phyloP scores from a whole-genome alignment of 2,797 vertebrate genomes.

The Mormyrops boulengeri region DNA sequence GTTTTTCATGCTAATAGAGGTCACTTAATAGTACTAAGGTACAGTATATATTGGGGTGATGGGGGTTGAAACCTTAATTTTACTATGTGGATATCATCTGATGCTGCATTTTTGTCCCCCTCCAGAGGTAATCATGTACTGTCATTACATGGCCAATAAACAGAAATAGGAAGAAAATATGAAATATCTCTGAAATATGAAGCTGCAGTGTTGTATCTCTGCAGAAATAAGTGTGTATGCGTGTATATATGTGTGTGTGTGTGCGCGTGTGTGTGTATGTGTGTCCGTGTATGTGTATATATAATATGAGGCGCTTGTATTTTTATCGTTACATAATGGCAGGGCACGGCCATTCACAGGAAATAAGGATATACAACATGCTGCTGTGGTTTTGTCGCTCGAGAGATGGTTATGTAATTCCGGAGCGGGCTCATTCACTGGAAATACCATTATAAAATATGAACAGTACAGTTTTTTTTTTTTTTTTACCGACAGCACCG shows the following conservation, averaged over 20 bases:
- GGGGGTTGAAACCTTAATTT: not conserved
- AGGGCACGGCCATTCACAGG: not conserved
- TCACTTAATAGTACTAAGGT: not conserved
- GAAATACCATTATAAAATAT: not conserved
- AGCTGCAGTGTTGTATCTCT: not conserved
- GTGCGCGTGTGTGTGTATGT: not conserved
- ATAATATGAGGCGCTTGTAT: not conserved
- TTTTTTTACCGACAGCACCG: not conserved
- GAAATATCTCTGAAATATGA: not conserved
- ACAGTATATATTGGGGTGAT: not conserved
- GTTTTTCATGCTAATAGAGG: not conserved
- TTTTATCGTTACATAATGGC: not conserved
- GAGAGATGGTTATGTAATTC: not conserved
- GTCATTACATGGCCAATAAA: not conserved
- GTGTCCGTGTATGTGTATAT: not conserved
- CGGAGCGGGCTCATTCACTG: not conserved
- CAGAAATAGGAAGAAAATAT: not conserved
- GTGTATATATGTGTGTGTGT: not conserved
- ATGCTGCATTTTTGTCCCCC: not conserved
- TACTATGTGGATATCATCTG: not conserved
- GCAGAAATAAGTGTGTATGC: not conserved
- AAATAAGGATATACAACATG: not conserved
- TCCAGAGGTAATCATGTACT: not conserved
- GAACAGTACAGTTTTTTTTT: not conserved
- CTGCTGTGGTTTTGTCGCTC: not conserved